These are phyloP conservation scores for Cotesia chilonis DNA, from an alignment of 1,140 invertebrate species.

Conservation along the genomic window DNA sequence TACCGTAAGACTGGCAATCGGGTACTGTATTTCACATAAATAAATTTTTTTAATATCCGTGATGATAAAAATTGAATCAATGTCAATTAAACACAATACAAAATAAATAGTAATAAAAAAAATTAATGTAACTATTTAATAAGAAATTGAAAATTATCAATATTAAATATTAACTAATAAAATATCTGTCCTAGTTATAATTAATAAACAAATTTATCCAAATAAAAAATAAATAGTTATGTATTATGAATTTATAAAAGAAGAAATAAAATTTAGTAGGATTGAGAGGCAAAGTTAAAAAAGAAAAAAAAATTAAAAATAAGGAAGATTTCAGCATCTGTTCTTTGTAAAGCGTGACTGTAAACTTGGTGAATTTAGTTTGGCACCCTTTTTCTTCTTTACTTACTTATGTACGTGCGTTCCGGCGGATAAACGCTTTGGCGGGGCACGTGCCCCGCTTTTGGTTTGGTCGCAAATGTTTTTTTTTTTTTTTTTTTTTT, in stretches of 20 bases:
- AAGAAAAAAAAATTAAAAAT: slow-evolving; percentile 22
- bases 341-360: slow-evolving; percentile 30
- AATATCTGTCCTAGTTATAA: not conserved
- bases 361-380: slow-evolving; percentile 18
- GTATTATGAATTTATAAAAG: not conserved
- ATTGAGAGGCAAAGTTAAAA: slow-evolving; percentile 12
- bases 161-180: not conserved
- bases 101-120: slow-evolving; percentile 9
- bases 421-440: slow-evolving; percentile 31
- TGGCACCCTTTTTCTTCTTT: slow-evolving; percentile 19
- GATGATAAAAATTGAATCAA: slow-evolving; percentile 18
- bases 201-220: not conserved
- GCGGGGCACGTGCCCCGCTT: slow-evolving; percentile 28
- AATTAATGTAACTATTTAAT: not conserved
- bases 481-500: no score
- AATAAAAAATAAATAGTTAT: not conserved
- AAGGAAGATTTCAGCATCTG: slow-evolving; percentile 23
- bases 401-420: slow-evolving; percentile 25
- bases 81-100: slow-evolving; percentile 25
- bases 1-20: no score
- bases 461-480: not conserved
- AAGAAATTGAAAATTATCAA: slow-evolving; percentile 10
- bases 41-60: not conserved
- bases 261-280: not conserved
- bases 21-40: no score